Evolutionary conservation across 2,113 vertebrate genomes (phyloP).

Genomic region (Steatornis caripensis): DNA sequence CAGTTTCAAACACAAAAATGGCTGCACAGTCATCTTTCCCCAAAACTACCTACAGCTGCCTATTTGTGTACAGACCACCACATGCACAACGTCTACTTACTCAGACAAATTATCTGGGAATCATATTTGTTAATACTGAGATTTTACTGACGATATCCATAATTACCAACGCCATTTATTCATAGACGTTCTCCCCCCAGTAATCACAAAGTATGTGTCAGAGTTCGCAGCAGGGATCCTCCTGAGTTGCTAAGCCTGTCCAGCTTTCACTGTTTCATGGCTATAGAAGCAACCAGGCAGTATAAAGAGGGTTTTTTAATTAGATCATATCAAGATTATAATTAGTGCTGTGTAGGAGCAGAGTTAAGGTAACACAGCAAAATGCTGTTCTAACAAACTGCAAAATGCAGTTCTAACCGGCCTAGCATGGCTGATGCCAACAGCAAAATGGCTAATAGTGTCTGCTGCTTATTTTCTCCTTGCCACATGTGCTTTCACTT

Average conservation of each 20-base stretch:
- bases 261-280: neutral
- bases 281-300: constrained; percentile 32
- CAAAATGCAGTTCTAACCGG: neutral
- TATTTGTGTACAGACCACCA: neutral
- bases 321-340: constrained; percentile 64
- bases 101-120: neutral
- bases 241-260: neutral
- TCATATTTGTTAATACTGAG: neutral
- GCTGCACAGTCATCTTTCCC: neutral
- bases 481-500: neutral
- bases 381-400: too few species aligned
- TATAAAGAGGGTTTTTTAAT: constrained; percentile 23
- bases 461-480: neutral
- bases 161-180: neutral
- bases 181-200: neutral
- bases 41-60: neutral
- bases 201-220: constrained; percentile 17
- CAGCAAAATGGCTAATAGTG: neutral
- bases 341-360: constrained; percentile 62
- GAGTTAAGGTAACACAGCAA: constrained; percentile 64
- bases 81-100: neutral
- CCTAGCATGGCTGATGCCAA: neutral
- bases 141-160: neutral
- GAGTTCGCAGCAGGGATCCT: constrained; percentile 25
- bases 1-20: neutral